Evolutionary conservation across 2,113 vertebrate species (phyloP).

Genomic region (Phasianus colchicus): DNA sequence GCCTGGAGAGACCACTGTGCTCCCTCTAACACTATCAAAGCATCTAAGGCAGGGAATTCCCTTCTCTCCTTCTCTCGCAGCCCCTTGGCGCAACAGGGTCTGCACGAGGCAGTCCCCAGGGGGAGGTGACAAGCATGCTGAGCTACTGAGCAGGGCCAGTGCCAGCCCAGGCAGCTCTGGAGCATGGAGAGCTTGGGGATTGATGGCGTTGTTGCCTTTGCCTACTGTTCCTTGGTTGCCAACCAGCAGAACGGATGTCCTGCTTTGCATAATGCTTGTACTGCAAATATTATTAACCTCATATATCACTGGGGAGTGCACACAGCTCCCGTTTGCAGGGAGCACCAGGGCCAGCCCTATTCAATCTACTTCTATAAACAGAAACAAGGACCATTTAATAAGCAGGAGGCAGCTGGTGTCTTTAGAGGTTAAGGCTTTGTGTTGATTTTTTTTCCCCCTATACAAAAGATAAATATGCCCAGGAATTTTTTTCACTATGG

Average conservation of each 20-base stretch:
- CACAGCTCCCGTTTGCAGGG: background rate
- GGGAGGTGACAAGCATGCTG: background rate
- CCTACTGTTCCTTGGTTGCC: background rate
- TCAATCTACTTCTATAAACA: conserved; percentile 27
- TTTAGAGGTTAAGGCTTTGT: background rate
- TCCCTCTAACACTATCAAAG: background rate
- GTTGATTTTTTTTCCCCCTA: background rate
- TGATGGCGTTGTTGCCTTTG: background rate
- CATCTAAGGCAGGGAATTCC: background rate
- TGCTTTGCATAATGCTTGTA: conserved; percentile 38
- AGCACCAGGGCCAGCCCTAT: background rate
- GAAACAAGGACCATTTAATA: background rate
- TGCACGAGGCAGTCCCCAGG: background rate
- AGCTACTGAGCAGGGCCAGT: background rate
- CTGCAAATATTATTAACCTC: conserved; percentile 17
- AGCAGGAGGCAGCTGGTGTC: conserved; percentile 22
- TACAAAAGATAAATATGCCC: conserved; percentile 5
- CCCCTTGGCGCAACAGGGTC: background rate
- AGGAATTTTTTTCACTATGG: background rate
- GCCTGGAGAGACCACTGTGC: background rate
- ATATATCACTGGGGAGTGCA: conserved; percentile 1
- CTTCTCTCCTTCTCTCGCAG: background rate
- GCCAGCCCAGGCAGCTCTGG: background rate
- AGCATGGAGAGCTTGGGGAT: background rate
- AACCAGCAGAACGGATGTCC: background rate